These are phyloP conservation scores for Drosophila ananassae DNA, from an alignment of 1,140 invertebrate species.

Conservation along the genomic window DNA sequence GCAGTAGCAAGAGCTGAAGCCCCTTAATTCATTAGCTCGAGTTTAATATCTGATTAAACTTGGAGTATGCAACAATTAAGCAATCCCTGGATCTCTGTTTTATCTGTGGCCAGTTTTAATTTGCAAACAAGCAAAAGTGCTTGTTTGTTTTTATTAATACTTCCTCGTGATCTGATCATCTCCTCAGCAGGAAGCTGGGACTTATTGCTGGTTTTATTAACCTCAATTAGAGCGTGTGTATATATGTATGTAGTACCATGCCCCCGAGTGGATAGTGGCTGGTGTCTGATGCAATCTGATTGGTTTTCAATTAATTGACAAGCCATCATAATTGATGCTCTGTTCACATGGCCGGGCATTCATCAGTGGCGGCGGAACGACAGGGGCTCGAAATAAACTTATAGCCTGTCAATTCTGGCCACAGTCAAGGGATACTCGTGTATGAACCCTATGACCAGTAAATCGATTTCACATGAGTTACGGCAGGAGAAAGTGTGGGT, in stretches of 20 bases:
- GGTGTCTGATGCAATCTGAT: slow-evolving; percentile 49
- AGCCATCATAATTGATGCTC: slow-evolving; percentile 68
- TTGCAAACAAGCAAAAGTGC: slow-evolving; percentile 1
- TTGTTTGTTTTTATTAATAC: not conserved
- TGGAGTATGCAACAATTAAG: slow-evolving; percentile 26
- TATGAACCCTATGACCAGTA: slow-evolving; percentile 8
- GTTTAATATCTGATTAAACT: slow-evolving; percentile 21
- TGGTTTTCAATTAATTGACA: slow-evolving; percentile 73
- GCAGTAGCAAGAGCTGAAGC: not conserved
- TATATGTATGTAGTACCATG: not conserved
- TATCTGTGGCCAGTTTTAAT: slow-evolving; percentile 33
- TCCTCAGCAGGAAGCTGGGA: not conserved
- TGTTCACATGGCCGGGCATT: slow-evolving; percentile 36
- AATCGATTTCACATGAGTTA: slow-evolving; percentile 15
- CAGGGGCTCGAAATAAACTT: slow-evolving; percentile 15
- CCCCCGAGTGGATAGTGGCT: slow-evolving; percentile 3
- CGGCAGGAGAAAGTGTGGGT: not conserved
- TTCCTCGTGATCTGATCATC: slow-evolving; percentile 7
- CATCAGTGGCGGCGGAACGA: slow-evolving; percentile 10
- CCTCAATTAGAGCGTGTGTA: slow-evolving; percentile 50
- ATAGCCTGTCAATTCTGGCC: slow-evolving; percentile 19
- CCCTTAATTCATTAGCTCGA: not conserved
- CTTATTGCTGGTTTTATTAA: slow-evolving; percentile 64
- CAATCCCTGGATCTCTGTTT: slow-evolving; percentile 11
- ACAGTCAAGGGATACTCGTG: not conserved